Evolutionary conservation across 1,140 invertebrate species (phyloP), one percentile per base, ranked within the genome.

Genomic region (Agrilus planipennis): DNA sequence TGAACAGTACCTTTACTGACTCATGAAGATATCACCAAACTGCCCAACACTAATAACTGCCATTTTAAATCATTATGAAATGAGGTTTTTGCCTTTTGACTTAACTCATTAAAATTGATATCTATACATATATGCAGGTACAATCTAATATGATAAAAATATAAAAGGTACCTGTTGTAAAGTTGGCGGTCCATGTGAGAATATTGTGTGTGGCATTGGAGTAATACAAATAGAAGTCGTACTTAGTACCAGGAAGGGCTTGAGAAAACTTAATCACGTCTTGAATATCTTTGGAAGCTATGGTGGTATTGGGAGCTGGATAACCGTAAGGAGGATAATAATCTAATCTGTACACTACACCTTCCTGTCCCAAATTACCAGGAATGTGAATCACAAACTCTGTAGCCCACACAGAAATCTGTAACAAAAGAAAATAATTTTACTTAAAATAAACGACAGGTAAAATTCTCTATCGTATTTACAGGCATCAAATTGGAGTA

Each of bases 141-240:
- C n/a, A n/a, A 6, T 6, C 6, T 6, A 30, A 30, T 12, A 30
- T 32, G 12, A 11, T 32, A 21, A 4, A 20, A 5, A 12, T 4
- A 35, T 34, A 6, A 35, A 27, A 38, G 5, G 6, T 64, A 89
- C 86, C 81, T 55, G 88, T 90, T 9, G 79, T 86, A 49, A 89
- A 87, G 39, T 84, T 85, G 21, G 84, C 86, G 16, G 85, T 88
- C 87, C 87, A 91, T 17, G 86, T 85, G 23, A 86, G 73, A 63
- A 81, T 81, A 58, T 90, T 85, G 35, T 80, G 76, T 2, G 82
- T 84, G 16, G 74, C 74, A 58, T 91, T 91, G 34, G 83, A 85
- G 55, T 88, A 90, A 58, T 89, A 91, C 3, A 93, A 66, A 72
- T 81, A 81, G 62, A 91, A 91, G 54, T 88, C 81, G 60, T 93